Evolutionary conservation across 2,888 invertebrate genomes (phyloP).

Genomic region (Scrobipalpa costella): DNA sequence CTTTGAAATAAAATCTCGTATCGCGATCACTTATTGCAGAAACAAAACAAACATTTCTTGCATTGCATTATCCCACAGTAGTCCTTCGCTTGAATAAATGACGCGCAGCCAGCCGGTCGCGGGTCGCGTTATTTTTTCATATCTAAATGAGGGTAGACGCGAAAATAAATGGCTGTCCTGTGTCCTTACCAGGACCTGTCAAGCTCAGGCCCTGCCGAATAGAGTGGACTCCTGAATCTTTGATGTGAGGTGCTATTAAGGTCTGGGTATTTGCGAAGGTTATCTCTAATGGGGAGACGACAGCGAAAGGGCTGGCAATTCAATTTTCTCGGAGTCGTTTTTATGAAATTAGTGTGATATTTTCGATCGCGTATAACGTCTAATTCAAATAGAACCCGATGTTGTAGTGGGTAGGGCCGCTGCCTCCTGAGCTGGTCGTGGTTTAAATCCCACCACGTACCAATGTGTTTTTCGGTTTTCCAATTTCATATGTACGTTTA

Average conservation of each 20-base stretch:
- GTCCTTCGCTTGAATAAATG: slow-evolving; percentile 36
- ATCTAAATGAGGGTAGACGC: slow-evolving; percentile 50
- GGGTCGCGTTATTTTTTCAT: slow-evolving; percentile 50
- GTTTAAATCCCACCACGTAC: too few species aligned
- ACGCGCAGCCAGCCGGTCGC: slow-evolving; percentile 33
- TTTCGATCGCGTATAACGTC: neutral
- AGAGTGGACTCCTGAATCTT: slow-evolving; percentile 16
- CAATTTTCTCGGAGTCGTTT: neutral
- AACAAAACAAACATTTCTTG: slow-evolving; percentile 25
- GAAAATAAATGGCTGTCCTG: slow-evolving; percentile 54
- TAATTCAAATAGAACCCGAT: too few species aligned
- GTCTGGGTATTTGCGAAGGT: slow-evolving; percentile 4
- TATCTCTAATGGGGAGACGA: slow-evolving; percentile 7
- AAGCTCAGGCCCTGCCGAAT: slow-evolving; percentile 3
- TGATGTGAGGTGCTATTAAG: slow-evolving; percentile 18
- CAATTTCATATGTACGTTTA: too few species aligned
- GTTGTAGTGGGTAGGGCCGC: too few species aligned
- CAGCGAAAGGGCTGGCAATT: neutral
- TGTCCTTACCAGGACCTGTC: slow-evolving; percentile 35
- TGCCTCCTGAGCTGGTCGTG: too few species aligned
- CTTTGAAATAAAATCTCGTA: neutral
- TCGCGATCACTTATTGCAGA: neutral
- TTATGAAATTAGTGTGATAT: neutral
- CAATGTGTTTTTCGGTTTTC: too few species aligned
- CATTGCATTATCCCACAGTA: slow-evolving; percentile 27